Percentiles rank a stretch among this genome's conserved stretches.
phyloP scores from a whole-genome alignment of 1,140 invertebrate genomes.

The Brachionus asplanchnoidis region DNA sequence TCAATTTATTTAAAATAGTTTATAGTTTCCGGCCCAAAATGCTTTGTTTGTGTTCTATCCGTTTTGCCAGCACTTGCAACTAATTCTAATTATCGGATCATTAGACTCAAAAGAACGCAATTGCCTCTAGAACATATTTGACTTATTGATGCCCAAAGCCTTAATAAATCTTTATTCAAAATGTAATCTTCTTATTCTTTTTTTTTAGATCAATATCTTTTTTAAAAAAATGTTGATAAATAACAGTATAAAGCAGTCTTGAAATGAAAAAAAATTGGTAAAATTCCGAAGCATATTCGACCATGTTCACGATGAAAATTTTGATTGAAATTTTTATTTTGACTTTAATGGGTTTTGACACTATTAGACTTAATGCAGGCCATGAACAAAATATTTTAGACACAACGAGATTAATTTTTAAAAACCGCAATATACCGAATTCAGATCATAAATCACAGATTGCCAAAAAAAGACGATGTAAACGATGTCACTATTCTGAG shows the following conservation, averaged over 20 bases:
- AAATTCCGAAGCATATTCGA: background rate
- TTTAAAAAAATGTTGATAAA: slow-evolving; percentile 15
- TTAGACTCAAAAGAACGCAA: slow-evolving; percentile 10
- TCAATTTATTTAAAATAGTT: slow-evolving; percentile 9
- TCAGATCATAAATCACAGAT: background rate
- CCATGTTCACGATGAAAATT: background rate
- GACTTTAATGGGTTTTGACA: background rate
- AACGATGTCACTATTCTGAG: background rate
- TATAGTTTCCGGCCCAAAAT: background rate
- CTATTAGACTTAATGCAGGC: background rate
- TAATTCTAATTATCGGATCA: slow-evolving; percentile 7
- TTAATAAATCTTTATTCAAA: background rate
- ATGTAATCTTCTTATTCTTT: background rate
- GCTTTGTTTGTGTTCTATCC: background rate
- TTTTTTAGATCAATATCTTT: background rate
- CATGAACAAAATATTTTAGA: background rate
- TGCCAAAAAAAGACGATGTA: background rate
- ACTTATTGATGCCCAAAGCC: background rate
- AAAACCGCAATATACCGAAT: background rate
- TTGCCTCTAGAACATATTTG: background rate
- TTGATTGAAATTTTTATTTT: background rate
- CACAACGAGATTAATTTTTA: slow-evolving; percentile 9
- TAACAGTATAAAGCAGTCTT: background rate
- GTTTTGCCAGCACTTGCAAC: slow-evolving; percentile 1
- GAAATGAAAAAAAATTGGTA: background rate